Conservation (phyloP, 2,888 invertebrate genomes). For the Harmothoe impar region DNA sequence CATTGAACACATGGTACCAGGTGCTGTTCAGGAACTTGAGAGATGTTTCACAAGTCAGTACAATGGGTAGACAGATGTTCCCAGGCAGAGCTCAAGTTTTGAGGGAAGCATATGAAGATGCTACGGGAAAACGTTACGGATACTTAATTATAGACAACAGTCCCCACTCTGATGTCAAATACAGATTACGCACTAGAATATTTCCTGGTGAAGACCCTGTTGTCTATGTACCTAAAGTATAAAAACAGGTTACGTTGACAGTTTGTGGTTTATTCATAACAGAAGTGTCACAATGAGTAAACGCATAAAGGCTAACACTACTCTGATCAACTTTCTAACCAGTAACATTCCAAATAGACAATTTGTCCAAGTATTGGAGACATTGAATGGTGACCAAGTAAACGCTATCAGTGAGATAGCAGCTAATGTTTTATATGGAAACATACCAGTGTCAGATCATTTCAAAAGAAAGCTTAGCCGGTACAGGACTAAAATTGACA, state of each 20-base stretch:
- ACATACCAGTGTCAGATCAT: neutral
- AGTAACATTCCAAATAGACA: neutral
- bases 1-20: constrained; percentile 54
- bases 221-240: constrained; percentile 35
- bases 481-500: neutral
- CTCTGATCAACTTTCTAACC: neutral
- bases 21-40: constrained; percentile 50
- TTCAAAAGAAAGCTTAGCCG: neutral
- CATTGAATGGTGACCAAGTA: neutral
- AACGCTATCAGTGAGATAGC: constrained; percentile 11
- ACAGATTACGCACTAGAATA: constrained; percentile 45
- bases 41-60: constrained; percentile 54
- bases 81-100: constrained; percentile 27
- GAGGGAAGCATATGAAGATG: constrained; percentile 60
- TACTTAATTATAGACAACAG: constrained; percentile 57
- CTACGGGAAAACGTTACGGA: constrained; percentile 47
- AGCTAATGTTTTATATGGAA: constrained; percentile 10
- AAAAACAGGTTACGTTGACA: neutral
- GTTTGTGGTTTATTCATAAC: neutral
- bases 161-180: neutral
- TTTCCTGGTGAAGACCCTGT: constrained; percentile 59
- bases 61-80: constrained; percentile 63
- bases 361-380: neutral
- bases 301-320: neutral
- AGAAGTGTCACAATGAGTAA: neutral